Conservation (phyloP, 2,888 invertebrate species). For the Tinea pellionella region DNA sequence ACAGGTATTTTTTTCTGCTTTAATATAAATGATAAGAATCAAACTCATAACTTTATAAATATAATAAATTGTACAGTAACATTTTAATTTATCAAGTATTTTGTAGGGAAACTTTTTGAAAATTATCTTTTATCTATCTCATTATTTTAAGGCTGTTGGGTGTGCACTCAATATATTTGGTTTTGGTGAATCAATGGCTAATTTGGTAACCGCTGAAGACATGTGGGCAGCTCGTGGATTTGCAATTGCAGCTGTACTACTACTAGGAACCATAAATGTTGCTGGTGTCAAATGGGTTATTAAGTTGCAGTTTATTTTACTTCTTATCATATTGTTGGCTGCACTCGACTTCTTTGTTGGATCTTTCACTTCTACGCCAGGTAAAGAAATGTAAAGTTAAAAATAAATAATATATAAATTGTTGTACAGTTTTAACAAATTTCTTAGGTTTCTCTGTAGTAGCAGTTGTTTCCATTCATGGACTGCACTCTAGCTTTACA, state of each 20-base stretch:
- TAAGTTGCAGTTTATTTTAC: conserved; percentile 89
- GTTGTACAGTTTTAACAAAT: too few species aligned
- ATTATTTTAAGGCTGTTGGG: conserved; percentile 97
- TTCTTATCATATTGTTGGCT: conserved; percentile 87
- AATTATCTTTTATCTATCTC: too few species aligned
- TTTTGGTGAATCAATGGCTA: conserved; percentile 96
- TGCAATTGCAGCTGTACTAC: conserved; percentile 86
- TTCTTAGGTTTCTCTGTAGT: too few species aligned
- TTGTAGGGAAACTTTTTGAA: too few species aligned
- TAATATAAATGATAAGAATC: not conserved
- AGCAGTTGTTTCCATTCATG: too few species aligned
- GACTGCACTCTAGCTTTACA: too few species aligned
- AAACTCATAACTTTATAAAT: too few species aligned
- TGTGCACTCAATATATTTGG: conserved; percentile 96
- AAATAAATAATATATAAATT: too few species aligned
- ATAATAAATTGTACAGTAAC: too few species aligned
- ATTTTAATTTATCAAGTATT: too few species aligned
- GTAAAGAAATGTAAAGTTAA: conserved; percentile 44
- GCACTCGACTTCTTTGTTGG: conserved; percentile 95
- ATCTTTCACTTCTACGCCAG: conserved; percentile 80
- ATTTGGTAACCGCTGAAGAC: conserved; percentile 78
- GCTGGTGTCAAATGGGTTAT: conserved; percentile 99
- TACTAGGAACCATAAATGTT: conserved; percentile 90
- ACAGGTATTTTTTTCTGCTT: conserved; percentile 76
- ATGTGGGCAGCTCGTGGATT: conserved; percentile 88